Base-by-base conservation (phyloP, 2,113 vertebrate genomes). In the Gallinago jamesoni region DNA sequence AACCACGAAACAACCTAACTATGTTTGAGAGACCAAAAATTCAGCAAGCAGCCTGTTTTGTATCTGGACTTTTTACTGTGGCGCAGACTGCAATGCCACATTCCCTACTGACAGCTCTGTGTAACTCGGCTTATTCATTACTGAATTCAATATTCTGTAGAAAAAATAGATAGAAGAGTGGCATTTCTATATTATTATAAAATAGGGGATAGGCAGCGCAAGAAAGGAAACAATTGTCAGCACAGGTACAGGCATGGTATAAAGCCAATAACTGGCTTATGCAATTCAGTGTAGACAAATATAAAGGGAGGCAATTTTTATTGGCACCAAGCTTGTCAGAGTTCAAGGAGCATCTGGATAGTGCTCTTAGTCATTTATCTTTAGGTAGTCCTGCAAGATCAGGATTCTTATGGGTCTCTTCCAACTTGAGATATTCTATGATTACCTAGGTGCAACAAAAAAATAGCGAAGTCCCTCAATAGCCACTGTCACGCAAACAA, bases 1-100 rank as follows among this genome's bases (percentile, higher is more conserved):
- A 69, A 66, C 16, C 17, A 27, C 66, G 35, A 57, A 74, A 50
- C 15, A 60, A 87, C 12, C 11, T 39, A 33, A 35, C 16, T 35
- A 24, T 2, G 7, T 52, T 8, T 28, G 19, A 80, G 55, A 72
- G 10, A 83, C 14, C 31, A 20, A 41, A 23, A 12, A 85, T 62
- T 57, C 45, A 66, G 7, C 9, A 70, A 62, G 27, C 18, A 82
- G 28, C 7, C 18, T 75, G 16, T 7, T 84, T 33, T 39, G 6
- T 23, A 55, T 3, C 7, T 0, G 4, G 0, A 0, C 20, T 70
- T 69, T 74, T 88, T 52, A 11, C 14, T 43, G 35, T 43, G 56
- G 47, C 12, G 33, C 10, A 57, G 19, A 37, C 15, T 33, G 7
- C 27, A 30, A 41, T 30, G 15, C 11, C 50, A 52, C 5, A 20